Evolutionary conservation across 2,888 invertebrate genomes (phyloP).

Genomic region (Drosophila cyrtoloma): DNA sequence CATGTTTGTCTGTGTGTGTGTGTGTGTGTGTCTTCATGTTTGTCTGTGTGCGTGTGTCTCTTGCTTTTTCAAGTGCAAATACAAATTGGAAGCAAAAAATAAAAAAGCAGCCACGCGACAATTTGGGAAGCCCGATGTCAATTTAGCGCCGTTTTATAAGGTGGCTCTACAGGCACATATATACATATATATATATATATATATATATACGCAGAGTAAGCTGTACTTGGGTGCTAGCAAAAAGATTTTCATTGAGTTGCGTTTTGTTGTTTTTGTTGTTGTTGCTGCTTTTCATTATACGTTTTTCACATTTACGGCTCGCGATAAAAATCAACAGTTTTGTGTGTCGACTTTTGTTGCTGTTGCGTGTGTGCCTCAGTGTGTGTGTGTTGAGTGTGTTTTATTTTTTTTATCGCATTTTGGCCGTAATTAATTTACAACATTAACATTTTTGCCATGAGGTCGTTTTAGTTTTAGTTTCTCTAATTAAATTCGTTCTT

Average conservation of each 20-base stretch:
- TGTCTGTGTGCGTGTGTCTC: conserved; percentile 26
- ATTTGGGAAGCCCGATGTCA: conserved; percentile 64
- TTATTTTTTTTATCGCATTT: conserved; percentile 52
- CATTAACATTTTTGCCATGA: conserved; percentile 68
- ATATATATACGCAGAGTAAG: conserved; percentile 9
- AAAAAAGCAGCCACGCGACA: conserved; percentile 54
- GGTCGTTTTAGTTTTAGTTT: conserved; percentile 42
- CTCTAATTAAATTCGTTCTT: conserved; percentile 48
- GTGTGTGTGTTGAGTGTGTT: background rate
- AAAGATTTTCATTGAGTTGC: conserved; percentile 67
- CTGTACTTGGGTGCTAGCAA: conserved; percentile 51
- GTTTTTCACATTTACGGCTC: conserved; percentile 52
- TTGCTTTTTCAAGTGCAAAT: conserved; percentile 59
- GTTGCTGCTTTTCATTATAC: conserved; percentile 36
- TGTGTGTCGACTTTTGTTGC: conserved; percentile 25
- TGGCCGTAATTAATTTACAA: conserved; percentile 69
- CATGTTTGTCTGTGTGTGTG: background rate
- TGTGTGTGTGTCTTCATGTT: conserved; percentile 1
- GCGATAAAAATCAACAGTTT: conserved; percentile 74
- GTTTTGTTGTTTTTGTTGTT: conserved; percentile 24
- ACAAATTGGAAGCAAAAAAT: conserved; percentile 56
- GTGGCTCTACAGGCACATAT: conserved; percentile 36
- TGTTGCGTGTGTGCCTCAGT: background rate
- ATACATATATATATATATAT: background rate
- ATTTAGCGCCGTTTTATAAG: conserved; percentile 65